A percentile compares a stretch with the other conserved stretches of the same genome.
Conservation (phyloP, 2,113 vertebrate genomes). For the Rhea pennata region DNA sequence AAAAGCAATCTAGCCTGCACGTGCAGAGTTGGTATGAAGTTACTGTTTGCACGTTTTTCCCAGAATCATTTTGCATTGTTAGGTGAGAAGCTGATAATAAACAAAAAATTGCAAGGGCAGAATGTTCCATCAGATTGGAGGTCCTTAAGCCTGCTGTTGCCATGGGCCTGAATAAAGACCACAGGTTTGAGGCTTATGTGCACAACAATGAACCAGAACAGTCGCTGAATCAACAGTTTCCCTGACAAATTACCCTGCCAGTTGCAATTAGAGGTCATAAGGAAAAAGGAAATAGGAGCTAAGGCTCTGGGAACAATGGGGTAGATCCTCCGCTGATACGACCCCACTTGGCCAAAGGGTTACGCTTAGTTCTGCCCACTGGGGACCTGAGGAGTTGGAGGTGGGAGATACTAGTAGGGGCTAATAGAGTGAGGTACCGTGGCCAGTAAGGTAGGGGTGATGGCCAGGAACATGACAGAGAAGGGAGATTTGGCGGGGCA, state of each 20-base stretch:
- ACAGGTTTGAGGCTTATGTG: background rate
- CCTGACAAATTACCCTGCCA: background rate
- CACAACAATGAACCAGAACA: background rate
- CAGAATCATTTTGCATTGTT: background rate
- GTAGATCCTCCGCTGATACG: background rate
- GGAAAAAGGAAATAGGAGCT: slow-evolving; percentile 10
- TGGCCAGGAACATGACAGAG: background rate
- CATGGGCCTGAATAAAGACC: background rate
- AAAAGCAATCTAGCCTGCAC: background rate
- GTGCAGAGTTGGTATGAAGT: background rate
- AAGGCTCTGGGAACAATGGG: background rate
- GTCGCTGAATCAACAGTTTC: background rate
- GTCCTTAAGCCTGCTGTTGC: background rate
- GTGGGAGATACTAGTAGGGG: background rate
- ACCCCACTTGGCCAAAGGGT: background rate
- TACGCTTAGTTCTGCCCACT: background rate
- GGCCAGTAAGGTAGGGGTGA: background rate
- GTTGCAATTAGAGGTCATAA: background rate
- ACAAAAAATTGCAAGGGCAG: background rate
- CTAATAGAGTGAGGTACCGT: background rate
- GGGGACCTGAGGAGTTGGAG: background rate
- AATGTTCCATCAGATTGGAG: background rate
- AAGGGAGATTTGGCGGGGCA: background rate
- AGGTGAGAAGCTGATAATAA: background rate
- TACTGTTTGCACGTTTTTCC: background rate